phyloP scores from a whole-genome alignment of 2,888 invertebrate species.

The Agrilus cyanescens region DNA sequence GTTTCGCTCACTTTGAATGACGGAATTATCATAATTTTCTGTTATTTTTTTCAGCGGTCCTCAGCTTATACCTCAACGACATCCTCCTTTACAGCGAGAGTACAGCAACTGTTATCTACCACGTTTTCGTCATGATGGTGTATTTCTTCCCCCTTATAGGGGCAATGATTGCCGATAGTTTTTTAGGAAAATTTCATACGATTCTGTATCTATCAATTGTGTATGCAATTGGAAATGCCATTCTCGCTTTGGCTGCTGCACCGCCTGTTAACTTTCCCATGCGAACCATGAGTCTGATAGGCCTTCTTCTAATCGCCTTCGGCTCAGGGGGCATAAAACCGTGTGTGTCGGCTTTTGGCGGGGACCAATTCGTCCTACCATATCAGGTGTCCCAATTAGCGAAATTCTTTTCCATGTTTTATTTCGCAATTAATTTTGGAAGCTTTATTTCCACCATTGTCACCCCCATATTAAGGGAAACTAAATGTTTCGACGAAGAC shows the following conservation, averaged over 20 bases:
- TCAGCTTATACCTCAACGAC: conserved; percentile 76
- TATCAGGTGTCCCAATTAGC: conserved; percentile 68
- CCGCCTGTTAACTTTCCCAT: conserved; percentile 49
- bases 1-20: no score
- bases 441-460: conserved; percentile 78
- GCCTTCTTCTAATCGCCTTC: conserved; percentile 65
- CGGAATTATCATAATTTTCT: no score
- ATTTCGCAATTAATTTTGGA: conserved; percentile 87
- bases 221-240: conserved; percentile 71
- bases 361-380: conserved; percentile 80
- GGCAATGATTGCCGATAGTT: conserved; percentile 88
- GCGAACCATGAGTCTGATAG: conserved; percentile 39
- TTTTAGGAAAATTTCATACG: conserved; percentile 80
- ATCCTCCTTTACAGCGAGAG: conserved; percentile 62
- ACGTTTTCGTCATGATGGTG: conserved; percentile 77
- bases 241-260: conserved; percentile 60
- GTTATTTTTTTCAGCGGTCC: conserved; percentile 72
- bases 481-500: conserved; percentile 62
- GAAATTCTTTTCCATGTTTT: conserved; percentile 87
- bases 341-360: conserved; percentile 90
- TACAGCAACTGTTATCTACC: conserved; percentile 76
- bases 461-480: conserved; percentile 75
- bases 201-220: conserved; percentile 82
- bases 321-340: conserved; percentile 96
- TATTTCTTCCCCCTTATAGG: conserved; percentile 85